Evolutionary conservation across 2,113 vertebrate species (phyloP).

Genomic region (Paraplagusia blochii): DNA sequence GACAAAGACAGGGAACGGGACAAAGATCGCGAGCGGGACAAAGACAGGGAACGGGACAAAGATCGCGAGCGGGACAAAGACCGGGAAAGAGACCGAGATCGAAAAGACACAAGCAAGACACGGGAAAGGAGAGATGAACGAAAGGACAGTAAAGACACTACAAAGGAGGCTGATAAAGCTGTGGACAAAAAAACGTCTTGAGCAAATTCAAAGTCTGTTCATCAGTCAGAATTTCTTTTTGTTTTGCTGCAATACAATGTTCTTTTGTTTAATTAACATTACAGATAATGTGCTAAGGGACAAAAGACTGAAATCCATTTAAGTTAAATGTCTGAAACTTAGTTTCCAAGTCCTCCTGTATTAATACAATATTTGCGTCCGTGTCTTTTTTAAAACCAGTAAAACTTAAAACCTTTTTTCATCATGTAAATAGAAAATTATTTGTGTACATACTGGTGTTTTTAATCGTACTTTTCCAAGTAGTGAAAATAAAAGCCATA

Average conservation of each 20-base stretch:
- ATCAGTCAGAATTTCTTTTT: conserved; percentile 37
- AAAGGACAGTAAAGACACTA: conserved; percentile 79
- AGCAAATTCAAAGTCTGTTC: conserved; percentile 31
- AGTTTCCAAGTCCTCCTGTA: conserved; percentile 31
- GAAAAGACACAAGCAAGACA: conserved; percentile 66
- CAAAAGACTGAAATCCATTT: conserved; percentile 27
- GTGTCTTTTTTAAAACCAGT: conserved; percentile 56
- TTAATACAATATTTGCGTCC: conserved; percentile 36
- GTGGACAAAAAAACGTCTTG: conserved; percentile 65
- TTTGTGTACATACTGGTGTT: conserved; percentile 80
- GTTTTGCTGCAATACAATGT: conserved; percentile 32
- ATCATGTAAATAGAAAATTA: conserved; percentile 80
- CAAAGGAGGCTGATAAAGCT: conserved; percentile 75
- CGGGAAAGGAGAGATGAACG: conserved; percentile 79
- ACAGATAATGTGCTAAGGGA: conserved; percentile 42
- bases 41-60: conserved; percentile 46
- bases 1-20: conserved; percentile 61
- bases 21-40: conserved; percentile 68
- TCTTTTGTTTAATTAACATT: conserved; percentile 45
- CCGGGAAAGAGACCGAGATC: conserved; percentile 48
- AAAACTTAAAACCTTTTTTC: conserved; percentile 45
- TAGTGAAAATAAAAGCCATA: conserved; percentile 79
- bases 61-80: conserved; percentile 67
- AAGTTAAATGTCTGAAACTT: conserved; percentile 39
- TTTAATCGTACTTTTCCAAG: conserved; percentile 80